phyloP scores from a whole-genome alignment of 2,797 vertebrate species.

The Micropoecilia bifurca region DNA sequence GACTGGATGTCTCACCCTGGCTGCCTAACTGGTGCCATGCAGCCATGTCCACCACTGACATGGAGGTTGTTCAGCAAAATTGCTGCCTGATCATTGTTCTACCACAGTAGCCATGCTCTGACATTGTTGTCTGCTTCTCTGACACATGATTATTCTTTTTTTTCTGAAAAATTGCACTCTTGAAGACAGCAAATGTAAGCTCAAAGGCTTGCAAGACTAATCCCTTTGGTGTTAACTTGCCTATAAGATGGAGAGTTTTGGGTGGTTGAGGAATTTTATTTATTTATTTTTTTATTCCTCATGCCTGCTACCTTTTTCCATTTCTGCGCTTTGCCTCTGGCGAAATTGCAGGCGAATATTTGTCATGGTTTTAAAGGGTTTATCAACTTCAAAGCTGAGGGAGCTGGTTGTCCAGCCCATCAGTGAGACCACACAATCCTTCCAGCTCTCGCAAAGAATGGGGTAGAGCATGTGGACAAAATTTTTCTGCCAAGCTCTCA shows the following conservation, averaged over 20 bases:
- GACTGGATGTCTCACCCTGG: constrained; percentile 76
- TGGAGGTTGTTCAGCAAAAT: constrained; percentile 63
- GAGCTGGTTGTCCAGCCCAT: constrained; percentile 71
- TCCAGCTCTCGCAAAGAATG: constrained; percentile 71
- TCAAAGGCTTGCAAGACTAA: constrained; percentile 31
- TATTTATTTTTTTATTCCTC: constrained; percentile 57
- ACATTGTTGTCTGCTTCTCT: constrained; percentile 36
- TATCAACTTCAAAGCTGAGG: constrained; percentile 82
- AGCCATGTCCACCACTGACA: constrained; percentile 62
- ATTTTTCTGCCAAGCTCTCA: constrained; percentile 71
- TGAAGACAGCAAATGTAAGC: constrained; percentile 26
- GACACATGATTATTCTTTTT: constrained; percentile 6
- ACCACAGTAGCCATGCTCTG: constrained; percentile 18
- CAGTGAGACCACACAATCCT: constrained; percentile 74
- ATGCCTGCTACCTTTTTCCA: constrained; percentile 62
- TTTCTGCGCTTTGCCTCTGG: constrained; percentile 65
- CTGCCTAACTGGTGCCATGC: constrained; percentile 74
- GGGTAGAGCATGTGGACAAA: constrained; percentile 68
- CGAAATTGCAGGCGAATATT: constrained; percentile 75
- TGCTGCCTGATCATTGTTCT: constrained; percentile 40
- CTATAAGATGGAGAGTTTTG: constrained; percentile 30
- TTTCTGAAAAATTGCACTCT: constrained; percentile 20
- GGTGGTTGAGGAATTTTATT: constrained; percentile 30
- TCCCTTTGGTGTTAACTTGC: constrained; percentile 32
- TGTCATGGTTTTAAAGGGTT: constrained; percentile 84